These are phyloP conservation scores for Lophura nycthemera DNA, from an alignment of 2,113 vertebrate species.

Conservation along the genomic window DNA sequence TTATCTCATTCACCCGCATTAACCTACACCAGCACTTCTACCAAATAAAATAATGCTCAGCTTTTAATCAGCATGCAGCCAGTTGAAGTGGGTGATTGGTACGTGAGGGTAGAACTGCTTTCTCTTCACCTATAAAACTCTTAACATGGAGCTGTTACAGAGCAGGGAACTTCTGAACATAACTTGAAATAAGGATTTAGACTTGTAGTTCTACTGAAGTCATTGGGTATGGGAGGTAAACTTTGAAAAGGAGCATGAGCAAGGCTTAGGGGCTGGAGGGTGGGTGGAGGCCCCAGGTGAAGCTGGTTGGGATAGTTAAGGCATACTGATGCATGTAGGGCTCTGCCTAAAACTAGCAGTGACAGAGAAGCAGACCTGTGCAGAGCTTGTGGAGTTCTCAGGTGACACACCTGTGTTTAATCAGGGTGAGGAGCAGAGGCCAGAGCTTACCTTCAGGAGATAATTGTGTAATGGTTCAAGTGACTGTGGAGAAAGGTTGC, in stretches of 20 bases:
- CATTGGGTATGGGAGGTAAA: no score
- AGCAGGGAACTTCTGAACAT: background rate
- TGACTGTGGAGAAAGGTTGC: background rate
- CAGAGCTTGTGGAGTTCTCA: background rate
- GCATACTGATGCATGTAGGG: background rate
- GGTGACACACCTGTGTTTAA: background rate
- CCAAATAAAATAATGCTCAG: rapidly evolving
- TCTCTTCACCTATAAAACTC: no score
- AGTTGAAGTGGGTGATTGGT: rapidly evolving
- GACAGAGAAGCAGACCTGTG: background rate
- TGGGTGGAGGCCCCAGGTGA: background rate
- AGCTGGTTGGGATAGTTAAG: background rate
- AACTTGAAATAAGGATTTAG: background rate
- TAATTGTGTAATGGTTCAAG: background rate
- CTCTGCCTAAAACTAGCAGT: background rate
- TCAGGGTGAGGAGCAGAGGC: no score
- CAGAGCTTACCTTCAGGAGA: background rate
- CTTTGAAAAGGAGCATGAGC: background rate
- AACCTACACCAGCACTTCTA: background rate
- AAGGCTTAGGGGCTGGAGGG: background rate
- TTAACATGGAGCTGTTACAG: background rate
- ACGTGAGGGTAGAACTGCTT: rapidly evolving
- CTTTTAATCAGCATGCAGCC: rapidly evolving
- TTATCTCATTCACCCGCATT: background rate
- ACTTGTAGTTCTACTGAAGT: background rate